Conservation (phyloP, 1,140 invertebrate species). For the Bombus superbus region DNA sequence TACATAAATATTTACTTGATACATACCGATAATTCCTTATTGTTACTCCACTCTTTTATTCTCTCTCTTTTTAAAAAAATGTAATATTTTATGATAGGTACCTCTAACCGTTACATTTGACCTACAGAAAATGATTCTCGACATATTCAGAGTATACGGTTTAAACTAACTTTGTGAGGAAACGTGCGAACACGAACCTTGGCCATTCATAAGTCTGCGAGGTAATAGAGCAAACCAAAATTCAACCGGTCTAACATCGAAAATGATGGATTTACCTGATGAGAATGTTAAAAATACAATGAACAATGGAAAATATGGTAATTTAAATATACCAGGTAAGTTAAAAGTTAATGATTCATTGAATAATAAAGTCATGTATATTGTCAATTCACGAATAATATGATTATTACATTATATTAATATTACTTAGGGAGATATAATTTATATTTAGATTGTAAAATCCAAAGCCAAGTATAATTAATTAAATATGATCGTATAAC, state of each 20-base stretch:
- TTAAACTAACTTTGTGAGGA: background rate
- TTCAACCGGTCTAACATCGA: background rate
- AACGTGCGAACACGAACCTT: background rate
- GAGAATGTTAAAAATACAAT: slow-evolving; percentile 43
- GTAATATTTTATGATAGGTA: background rate
- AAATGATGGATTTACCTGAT: slow-evolving; percentile 76
- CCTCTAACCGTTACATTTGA: background rate
- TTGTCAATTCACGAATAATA: background rate
- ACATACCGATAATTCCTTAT: no score
- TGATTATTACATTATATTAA: background rate
- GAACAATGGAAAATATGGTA: slow-evolving; percentile 55
- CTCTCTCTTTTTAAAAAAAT: background rate
- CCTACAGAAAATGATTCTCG: background rate
- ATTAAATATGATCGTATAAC: background rate
- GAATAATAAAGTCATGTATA: background rate
- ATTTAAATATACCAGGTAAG: slow-evolving; percentile 69
- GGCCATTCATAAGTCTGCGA: background rate
- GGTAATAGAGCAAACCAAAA: background rate
- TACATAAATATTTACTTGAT: background rate
- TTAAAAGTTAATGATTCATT: background rate
- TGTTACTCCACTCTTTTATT: background rate
- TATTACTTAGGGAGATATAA: background rate
- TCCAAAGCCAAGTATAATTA: background rate
- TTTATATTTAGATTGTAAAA: background rate
- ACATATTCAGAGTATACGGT: slow-evolving; percentile 11